Evolutionary conservation across 1,140 invertebrate genomes (phyloP).

Genomic region (Papilio xuthus): DNA sequence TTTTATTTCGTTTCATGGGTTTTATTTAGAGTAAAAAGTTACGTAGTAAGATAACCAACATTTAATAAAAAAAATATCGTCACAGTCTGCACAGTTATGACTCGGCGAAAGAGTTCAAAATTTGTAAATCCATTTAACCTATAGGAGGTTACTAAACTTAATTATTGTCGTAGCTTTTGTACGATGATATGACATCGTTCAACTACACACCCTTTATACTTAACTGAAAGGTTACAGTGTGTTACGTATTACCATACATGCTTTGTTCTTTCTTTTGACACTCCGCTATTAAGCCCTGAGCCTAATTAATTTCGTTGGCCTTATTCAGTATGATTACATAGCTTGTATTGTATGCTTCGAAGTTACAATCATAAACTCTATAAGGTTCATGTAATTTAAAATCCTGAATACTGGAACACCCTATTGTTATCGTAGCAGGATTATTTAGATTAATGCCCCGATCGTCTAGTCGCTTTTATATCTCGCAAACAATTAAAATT

Average conservation of each 20-base stretch:
- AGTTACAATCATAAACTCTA: background rate
- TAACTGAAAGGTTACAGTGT: background rate
- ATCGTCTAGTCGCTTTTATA: slow-evolving; percentile 20
- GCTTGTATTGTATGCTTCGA: background rate
- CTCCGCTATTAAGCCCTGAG: background rate
- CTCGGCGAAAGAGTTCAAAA: too few species aligned
- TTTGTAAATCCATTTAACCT: too few species aligned
- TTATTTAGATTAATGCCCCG: slow-evolving; percentile 1
- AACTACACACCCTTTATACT: background rate
- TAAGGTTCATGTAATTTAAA: slow-evolving; percentile 8
- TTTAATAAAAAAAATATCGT: too few species aligned
- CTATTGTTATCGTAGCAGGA: background rate
- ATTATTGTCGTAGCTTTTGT: background rate
- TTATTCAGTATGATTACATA: background rate
- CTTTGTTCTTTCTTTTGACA: background rate
- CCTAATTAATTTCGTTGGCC: background rate
- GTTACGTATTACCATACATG: background rate
- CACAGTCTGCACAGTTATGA: too few species aligned
- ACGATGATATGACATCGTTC: background rate
- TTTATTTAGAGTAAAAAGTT: background rate
- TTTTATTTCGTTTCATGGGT: background rate
- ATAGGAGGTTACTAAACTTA: background rate
- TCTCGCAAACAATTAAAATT: slow-evolving; percentile 16
- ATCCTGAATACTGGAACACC: background rate
- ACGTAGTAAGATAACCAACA: background rate